Evolutionary conservation across 30 jellyfish, hydroid and myxozoan genomes (phyloP).

Genomic region (Hydractinia symbiolongicarpus): DNA sequence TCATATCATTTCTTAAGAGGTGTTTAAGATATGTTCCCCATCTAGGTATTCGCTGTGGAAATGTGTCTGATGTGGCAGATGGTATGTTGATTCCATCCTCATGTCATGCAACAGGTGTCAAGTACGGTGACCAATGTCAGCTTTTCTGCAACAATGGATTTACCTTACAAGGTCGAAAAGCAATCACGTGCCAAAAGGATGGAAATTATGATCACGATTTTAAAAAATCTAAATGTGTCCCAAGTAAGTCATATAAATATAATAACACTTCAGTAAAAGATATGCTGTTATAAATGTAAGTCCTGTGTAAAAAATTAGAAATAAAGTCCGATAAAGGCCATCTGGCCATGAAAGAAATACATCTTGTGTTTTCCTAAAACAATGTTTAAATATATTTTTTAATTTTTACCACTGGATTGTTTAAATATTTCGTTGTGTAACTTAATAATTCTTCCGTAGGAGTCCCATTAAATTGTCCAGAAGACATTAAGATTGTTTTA

Average conservation of each 20-base stretch:
- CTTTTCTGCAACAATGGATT: conserved; percentile 55
- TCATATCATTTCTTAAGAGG: neutral
- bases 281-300: neutral
- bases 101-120: conserved; percentile 50
- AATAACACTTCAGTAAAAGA: neutral
- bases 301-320: too few species aligned
- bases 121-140: conserved; percentile 46
- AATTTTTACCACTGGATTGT: neutral
- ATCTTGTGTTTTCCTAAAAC: neutral
- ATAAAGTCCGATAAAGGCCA: neutral
- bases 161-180: conserved; percentile 39
- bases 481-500: conserved; percentile 25
- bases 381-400: neutral
- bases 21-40: neutral
- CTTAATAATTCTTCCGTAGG: neutral
- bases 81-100: conserved; percentile 51
- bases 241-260: neutral
- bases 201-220: conserved; percentile 10
- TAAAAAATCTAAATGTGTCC: conserved; percentile 5
- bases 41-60: conserved; percentile 47
- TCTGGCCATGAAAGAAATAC: neutral
- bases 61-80: conserved; percentile 29
- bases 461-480: conserved; percentile 58
- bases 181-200: conserved; percentile 40
- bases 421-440: too few species aligned